Conservation (phyloP, 2,797 vertebrate species). For the Pristis pectinata region DNA sequence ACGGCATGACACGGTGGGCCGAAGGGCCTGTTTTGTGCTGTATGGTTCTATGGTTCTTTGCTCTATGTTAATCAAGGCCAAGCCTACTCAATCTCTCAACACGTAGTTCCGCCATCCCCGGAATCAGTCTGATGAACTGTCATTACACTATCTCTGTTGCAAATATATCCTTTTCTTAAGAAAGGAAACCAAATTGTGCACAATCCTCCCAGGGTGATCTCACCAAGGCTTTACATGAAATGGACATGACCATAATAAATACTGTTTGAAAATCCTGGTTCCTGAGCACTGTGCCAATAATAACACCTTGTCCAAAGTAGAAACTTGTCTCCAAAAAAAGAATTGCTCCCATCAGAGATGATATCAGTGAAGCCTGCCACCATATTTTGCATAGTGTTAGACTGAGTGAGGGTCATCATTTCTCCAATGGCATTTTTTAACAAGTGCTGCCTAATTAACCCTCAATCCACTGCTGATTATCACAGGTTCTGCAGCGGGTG, state of each 20-base stretch:
- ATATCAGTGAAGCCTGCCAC: constrained; percentile 3
- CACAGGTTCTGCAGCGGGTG: constrained; percentile 48
- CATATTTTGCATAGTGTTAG: not conserved
- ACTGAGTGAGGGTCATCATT: constrained; percentile 1
- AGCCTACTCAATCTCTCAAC: too few relatives aligned
- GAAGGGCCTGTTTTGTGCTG: too few relatives aligned
- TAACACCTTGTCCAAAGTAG: not conserved
- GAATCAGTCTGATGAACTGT: too few relatives aligned
- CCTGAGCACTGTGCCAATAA: not conserved
- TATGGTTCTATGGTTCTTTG: too few relatives aligned
- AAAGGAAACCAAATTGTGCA: too few relatives aligned
- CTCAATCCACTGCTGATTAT: constrained; percentile 49
- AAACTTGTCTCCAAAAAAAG: not conserved
- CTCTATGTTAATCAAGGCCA: too few relatives aligned
- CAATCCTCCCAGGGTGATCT: too few relatives aligned
- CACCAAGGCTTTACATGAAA: not conserved
- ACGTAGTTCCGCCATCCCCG: too few relatives aligned
- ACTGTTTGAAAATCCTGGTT: not conserved
- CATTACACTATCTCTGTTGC: too few relatives aligned
- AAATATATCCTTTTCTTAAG: too few relatives aligned
- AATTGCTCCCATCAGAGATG: not conserved
- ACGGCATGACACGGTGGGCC: too few relatives aligned
- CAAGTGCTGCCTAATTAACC: constrained; percentile 28
- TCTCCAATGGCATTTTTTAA: not conserved
- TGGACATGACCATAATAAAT: not conserved